These are phyloP conservation scores for Macquaria ambigua DNA, from an alignment of 2,113 vertebrate genomes.

Conservation along the genomic window DNA sequence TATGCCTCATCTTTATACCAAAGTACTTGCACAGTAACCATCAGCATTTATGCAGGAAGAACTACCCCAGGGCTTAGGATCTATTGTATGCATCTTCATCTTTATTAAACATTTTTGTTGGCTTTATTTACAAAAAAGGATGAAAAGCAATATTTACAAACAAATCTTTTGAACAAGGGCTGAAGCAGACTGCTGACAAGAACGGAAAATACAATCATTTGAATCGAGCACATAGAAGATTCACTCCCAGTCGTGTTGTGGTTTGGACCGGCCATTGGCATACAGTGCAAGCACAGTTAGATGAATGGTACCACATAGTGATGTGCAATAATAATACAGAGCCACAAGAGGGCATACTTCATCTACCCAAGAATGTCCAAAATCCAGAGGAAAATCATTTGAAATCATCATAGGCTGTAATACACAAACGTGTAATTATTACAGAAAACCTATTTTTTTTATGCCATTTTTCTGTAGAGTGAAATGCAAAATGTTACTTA, in stretches of 20 bases:
- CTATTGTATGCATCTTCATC: constrained; percentile 34
- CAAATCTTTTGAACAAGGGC: constrained; percentile 66
- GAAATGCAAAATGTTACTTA: constrained; percentile 9
- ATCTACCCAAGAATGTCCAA: constrained; percentile 50
- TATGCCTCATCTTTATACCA: background rate
- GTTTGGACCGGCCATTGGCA: constrained; percentile 18
- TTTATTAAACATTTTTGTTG: constrained; percentile 75
- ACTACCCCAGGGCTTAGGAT: background rate
- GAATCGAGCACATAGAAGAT: constrained; percentile 63
- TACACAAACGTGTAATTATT: constrained; percentile 14
- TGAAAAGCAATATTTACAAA: constrained; percentile 78
- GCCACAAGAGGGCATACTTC: constrained; percentile 68
- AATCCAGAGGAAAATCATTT: constrained; percentile 23
- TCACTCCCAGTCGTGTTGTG: constrained; percentile 35
- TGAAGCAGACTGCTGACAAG: constrained; percentile 63
- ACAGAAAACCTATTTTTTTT: constrained; percentile 9
- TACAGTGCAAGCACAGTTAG: constrained; percentile 60
- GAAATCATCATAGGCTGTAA: constrained; percentile 2
- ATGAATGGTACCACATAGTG: constrained; percentile 40
- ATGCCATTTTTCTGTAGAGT: background rate
- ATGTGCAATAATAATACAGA: constrained; percentile 50
- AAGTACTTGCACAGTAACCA: background rate
- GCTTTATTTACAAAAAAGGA: constrained; percentile 77
- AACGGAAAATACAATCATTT: constrained; percentile 82
- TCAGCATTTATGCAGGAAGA: background rate